A percentile compares a stretch with the other conserved stretches of the same genome.
These are phyloP conservation scores for Zaprionus inermis DNA, from an alignment of 1,140 invertebrate species.

Conservation along the genomic window DNA sequence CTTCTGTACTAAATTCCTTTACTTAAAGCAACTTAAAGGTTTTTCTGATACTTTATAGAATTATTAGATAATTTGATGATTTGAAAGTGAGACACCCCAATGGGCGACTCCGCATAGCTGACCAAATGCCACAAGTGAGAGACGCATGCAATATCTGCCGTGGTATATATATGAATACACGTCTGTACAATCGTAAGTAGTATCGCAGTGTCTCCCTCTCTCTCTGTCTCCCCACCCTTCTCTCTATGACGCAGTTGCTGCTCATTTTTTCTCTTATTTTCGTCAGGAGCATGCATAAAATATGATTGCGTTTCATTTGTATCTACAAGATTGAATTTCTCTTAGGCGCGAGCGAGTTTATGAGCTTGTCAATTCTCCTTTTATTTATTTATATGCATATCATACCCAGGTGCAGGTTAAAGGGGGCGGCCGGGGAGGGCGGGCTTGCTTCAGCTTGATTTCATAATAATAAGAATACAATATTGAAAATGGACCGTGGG, in stretches of 20 bases:
- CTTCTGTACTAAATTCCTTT: no score
- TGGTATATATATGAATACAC: slow-evolving; percentile 18
- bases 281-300: slow-evolving; percentile 73
- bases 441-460: slow-evolving; percentile 47
- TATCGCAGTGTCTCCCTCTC: background rate
- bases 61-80: no score
- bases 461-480: slow-evolving; percentile 65
- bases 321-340: slow-evolving; percentile 81
- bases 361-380: slow-evolving; percentile 77
- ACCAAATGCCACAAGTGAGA: slow-evolving; percentile 38
- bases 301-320: slow-evolving; percentile 82
- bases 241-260: slow-evolving; percentile 13
- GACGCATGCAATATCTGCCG: slow-evolving; percentile 40
- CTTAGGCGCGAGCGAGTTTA: slow-evolving; percentile 79
- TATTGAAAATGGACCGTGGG: slow-evolving; percentile 61
- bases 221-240: background rate
- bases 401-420: slow-evolving; percentile 28
- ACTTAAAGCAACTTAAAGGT: no score
- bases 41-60: background rate
- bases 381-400: slow-evolving; percentile 83
- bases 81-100: background rate
- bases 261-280: slow-evolving; percentile 29
- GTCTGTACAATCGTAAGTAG: slow-evolving; percentile 41
- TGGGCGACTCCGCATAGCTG: background rate
- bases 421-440: background rate